Conservation (phyloP, 2,888 invertebrate species). For the Plagodis pulveraria region DNA sequence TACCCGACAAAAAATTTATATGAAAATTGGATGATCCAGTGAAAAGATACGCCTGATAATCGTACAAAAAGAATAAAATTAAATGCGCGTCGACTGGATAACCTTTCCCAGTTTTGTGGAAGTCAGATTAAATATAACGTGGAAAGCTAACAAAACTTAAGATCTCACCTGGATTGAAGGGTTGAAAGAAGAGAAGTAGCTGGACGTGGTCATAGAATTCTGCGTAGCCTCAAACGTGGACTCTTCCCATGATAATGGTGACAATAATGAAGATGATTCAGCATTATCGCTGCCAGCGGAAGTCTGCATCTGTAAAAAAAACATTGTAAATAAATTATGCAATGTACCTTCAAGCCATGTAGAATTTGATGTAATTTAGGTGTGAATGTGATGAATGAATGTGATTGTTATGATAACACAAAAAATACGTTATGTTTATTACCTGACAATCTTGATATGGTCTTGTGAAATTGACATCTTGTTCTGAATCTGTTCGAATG, state of each 20-base stretch:
- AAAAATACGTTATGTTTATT: neutral
- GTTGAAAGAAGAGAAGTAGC: constrained; percentile 35
- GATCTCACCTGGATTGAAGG: constrained; percentile 27
- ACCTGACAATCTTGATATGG: constrained; percentile 7
- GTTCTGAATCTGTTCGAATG: neutral
- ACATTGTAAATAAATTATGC: neutral
- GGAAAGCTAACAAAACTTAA: neutral
- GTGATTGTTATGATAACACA: too few species aligned
- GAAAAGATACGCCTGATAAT: too few species aligned
- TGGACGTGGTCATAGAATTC: constrained; percentile 25
- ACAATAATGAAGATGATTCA: constrained; percentile 15
- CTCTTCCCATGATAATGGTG: constrained; percentile 19
- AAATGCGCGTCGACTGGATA: too few species aligned
- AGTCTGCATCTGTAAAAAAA: constrained; percentile 8
- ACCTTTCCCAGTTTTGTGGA: too few species aligned
- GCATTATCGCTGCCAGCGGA: constrained; percentile 15
- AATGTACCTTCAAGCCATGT: neutral
- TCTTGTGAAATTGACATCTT: neutral
- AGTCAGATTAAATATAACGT: neutral
- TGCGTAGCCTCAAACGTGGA: constrained; percentile 3
- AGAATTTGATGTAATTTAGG: too few species aligned
- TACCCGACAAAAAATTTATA: too few species aligned
- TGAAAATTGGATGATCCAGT: too few species aligned
- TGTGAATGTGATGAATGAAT: too few species aligned
- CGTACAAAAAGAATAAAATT: too few species aligned